Evolutionary conservation across 1,140 invertebrate genomes (phyloP), one percentile per base, ranked within the genome.

Genomic region (Trachymyrmex septentrionalis): DNA sequence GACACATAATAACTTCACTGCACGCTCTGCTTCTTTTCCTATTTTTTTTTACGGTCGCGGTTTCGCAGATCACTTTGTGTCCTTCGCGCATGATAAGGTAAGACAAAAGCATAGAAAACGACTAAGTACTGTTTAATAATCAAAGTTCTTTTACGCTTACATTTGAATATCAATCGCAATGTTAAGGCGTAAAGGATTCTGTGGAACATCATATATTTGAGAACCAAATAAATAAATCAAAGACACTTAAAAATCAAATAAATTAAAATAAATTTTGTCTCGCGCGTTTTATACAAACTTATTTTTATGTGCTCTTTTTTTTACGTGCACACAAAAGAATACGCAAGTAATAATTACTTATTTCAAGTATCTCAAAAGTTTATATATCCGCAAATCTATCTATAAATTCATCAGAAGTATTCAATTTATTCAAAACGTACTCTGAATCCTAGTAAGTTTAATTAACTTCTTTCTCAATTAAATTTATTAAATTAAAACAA

Each of bases 61-160:
- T 57, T 57, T 81, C 16, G 21, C 63, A 38, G 21, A 80, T 44
- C n/a, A 55, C 1, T 81, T 71, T 34, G 59, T 16, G 38, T 64
- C 38, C 38, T 38, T 61, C n/a, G 55, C 14, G 38, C 61, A 10
- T 14, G 76, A 78, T 21, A 57, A 9, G 27, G 1, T 19, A 61
- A 16, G 19, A 27, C n/a, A 55, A 44, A 44, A 38, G 30, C 1
- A 24, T 48, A 48, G 48, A 0, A 50, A 78, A 64, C 2, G 24
- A 64, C 27, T 21, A 76, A 76, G n/a, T 16, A 24, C 34, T 19
- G n/a, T 9, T 75, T 4, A 21, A 27, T 6, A 57, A 38, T 38
- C 5, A 9, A 44, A 7, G 10, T 21, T 48, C 0, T 21, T 38
- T 59, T 34, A 30, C 1, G n/a, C 10, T 73, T 7, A 34, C 19